Conservation (phyloP, 2,797 vertebrate genomes). For the Diceros bicornis region DNA sequence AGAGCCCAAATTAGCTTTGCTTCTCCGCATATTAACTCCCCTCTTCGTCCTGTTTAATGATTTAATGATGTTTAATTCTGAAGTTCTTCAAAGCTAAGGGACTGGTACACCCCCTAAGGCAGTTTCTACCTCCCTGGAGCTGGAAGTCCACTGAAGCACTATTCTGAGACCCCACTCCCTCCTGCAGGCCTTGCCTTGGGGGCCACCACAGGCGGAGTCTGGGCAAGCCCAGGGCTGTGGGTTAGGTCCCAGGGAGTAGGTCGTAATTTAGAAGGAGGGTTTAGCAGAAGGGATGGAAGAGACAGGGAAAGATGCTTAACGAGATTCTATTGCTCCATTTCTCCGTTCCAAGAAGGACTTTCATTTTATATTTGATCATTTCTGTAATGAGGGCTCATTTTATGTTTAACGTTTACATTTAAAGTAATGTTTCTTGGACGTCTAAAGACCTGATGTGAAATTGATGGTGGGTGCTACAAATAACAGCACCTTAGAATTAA, state of each 20-base stretch:
- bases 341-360: slow-evolving; percentile 33
- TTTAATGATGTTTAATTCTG: slow-evolving; percentile 73
- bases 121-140: slow-evolving; percentile 15
- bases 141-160: background rate
- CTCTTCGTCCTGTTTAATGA: slow-evolving; percentile 71
- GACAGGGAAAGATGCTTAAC: background rate
- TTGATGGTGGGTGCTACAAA: background rate
- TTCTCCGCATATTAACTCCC: slow-evolving; percentile 67
- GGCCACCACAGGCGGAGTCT: background rate
- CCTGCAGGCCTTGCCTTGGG: background rate
- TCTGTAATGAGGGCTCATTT: slow-evolving; percentile 63
- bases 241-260: slow-evolving; percentile 38
- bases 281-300: background rate
- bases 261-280: slow-evolving; percentile 25
- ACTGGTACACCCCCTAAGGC: background rate
- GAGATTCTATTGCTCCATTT: background rate
- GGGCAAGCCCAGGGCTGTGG: slow-evolving; percentile 33
- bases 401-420: slow-evolving; percentile 52
- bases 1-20: slow-evolving; percentile 76
- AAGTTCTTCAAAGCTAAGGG: slow-evolving; percentile 70
- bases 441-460: slow-evolving; percentile 13
- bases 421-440: slow-evolving; percentile 54
- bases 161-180: background rate
- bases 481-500: background rate
- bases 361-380: slow-evolving; percentile 62